phyloP scores from a whole-genome alignment of 1,140 invertebrate species.

The Triops longicaudatus region DNA sequence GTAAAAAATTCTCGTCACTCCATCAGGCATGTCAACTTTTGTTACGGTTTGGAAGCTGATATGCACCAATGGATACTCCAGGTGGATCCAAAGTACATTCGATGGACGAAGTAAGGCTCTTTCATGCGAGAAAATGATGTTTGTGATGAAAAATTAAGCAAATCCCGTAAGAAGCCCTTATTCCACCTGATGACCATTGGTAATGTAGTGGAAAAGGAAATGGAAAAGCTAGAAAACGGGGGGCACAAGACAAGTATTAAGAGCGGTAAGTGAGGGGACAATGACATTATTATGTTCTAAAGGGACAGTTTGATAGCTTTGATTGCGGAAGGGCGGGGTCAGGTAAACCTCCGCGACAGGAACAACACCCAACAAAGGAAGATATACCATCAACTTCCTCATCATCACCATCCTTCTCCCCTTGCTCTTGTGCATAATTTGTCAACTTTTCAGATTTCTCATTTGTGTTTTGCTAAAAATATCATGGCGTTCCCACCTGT shows the following conservation, averaged over 20 bases:
- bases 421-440: too few species aligned
- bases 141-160: neutral
- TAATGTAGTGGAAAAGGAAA: neutral
- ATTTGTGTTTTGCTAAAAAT: too few species aligned
- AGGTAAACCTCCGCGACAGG: neutral
- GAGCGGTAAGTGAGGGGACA: neutral
- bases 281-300: neutral
- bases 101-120: neutral
- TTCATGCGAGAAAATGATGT: neutral
- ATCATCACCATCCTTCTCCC: too few species aligned
- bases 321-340: constrained; percentile 13
- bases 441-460: too few species aligned
- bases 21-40: constrained; percentile 8
- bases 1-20: neutral
- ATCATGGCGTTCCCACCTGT: too few species aligned
- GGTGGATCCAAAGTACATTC: neutral
- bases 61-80: neutral
- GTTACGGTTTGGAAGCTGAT: neutral
- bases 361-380: neutral
- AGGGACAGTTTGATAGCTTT: neutral
- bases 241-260: neutral
- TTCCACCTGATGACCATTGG: neutral
- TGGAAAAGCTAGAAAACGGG: neutral
- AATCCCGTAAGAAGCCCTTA: neutral
- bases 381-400: neutral